A percentile compares a stretch with the other conserved stretches of the same genome.
phyloP scores from a whole-genome alignment of 1,140 invertebrate genomes.

The Eubasilissa regina region DNA sequence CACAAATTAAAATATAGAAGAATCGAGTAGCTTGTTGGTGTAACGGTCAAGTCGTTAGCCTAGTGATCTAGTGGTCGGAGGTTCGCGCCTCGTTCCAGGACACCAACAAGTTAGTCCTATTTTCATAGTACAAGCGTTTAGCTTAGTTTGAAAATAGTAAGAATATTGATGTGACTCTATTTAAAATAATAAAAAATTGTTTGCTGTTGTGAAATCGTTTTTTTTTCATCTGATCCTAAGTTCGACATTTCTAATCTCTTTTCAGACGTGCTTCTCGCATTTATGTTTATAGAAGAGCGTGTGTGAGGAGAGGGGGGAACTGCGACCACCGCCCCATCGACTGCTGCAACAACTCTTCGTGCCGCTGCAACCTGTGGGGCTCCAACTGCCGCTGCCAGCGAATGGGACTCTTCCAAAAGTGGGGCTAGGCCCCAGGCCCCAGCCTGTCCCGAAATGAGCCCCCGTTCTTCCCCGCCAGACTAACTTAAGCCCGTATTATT shows the following conservation, averaged over 20 bases:
- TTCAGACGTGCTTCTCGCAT: slow-evolving; percentile 89
- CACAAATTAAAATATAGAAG: too few species aligned
- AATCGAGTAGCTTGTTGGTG: too few species aligned
- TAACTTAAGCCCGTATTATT: neutral
- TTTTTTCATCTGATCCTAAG: slow-evolving; percentile 13
- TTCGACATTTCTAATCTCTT: slow-evolving; percentile 67
- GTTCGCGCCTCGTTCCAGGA: too few species aligned
- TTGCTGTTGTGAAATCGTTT: too few species aligned
- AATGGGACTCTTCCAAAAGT: slow-evolving; percentile 92
- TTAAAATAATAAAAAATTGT: too few species aligned
- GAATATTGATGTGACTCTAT: too few species aligned
- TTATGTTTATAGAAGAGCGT: slow-evolving; percentile 90
- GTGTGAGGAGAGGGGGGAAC: slow-evolving; percentile 84
- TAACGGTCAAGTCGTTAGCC: too few species aligned
- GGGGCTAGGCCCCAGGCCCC: slow-evolving; percentile 76
- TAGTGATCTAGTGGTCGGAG: too few species aligned
- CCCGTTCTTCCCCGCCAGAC: slow-evolving; percentile 25
- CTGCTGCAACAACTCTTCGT: slow-evolving; percentile 89
- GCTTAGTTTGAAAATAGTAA: too few species aligned
- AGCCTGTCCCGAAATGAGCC: neutral
- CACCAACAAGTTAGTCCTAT: too few species aligned
- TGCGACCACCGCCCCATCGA: slow-evolving; percentile 89
- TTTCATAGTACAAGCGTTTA: too few species aligned
- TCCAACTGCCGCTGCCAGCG: slow-evolving; percentile 92
- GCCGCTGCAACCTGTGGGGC: slow-evolving; percentile 92